phyloP scores from a whole-genome alignment of 92 coral and sea anemone species.

The Umimayanthus chanpuru region DNA sequence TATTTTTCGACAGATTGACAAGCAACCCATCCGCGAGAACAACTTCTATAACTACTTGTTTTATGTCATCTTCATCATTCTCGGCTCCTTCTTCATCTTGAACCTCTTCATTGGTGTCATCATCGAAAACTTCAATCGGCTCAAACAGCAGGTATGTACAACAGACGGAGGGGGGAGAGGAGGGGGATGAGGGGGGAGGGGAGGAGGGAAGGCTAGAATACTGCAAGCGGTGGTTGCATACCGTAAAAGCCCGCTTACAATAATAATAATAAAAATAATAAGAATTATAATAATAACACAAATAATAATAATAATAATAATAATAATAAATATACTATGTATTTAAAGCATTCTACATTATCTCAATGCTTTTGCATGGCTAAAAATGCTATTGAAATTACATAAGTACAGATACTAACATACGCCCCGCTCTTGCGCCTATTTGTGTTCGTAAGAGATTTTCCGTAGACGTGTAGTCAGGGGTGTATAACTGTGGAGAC shows the following conservation, averaged over 20 bases:
- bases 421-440: neutral
- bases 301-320: too few relatives aligned
- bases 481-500: neutral
- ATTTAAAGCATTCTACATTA: too few relatives aligned
- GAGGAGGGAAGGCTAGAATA: too few relatives aligned
- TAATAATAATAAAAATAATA: too few relatives aligned
- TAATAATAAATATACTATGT: too few relatives aligned
- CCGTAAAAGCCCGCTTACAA: too few relatives aligned
- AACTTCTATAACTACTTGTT: slow-evolving; percentile 82
- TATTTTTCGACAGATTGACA: slow-evolving; percentile 52
- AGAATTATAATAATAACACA: too few relatives aligned
- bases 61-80: slow-evolving; percentile 87
- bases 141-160: slow-evolving; percentile 83
- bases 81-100: slow-evolving; percentile 96
- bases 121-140: slow-evolving; percentile 95
- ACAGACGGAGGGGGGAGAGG: neutral
- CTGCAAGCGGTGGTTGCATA: too few relatives aligned
- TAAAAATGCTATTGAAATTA: too few relatives aligned
- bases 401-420: too few relatives aligned
- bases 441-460: neutral
- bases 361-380: too few relatives aligned
- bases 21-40: slow-evolving; percentile 72
- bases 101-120: slow-evolving; percentile 98
- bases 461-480: neutral
- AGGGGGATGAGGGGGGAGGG: too few relatives aligned